Evolutionary conservation across 2,888 invertebrate species (phyloP).

Genomic region (Busseola fusca): DNA sequence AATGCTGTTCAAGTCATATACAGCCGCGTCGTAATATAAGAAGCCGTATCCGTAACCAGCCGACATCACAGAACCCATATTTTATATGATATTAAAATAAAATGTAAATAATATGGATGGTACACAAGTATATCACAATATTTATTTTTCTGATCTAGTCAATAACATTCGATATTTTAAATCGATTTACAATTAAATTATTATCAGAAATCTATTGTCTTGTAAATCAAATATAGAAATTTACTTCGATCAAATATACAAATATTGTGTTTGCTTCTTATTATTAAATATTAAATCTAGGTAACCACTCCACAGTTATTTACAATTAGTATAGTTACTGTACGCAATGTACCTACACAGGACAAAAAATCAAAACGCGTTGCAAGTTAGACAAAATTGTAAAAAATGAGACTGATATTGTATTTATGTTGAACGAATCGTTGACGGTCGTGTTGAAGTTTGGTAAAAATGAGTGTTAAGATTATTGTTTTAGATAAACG

Average conservation of each 20-base stretch:
- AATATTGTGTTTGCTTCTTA: constrained; percentile 64
- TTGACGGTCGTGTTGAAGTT: constrained; percentile 65
- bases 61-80: constrained; percentile 47
- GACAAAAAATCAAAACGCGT: constrained; percentile 55
- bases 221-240: constrained; percentile 50
- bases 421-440: constrained; percentile 75
- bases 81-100: constrained; percentile 49
- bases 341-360: constrained; percentile 41
- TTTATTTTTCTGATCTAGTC: constrained; percentile 74
- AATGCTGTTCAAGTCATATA: constrained; percentile 26
- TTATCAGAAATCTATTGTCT: constrained; percentile 53
- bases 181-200: constrained; percentile 56
- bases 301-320: constrained; percentile 58
- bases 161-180: constrained; percentile 65
- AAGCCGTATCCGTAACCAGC: constrained; percentile 18
- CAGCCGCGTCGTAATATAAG: constrained; percentile 24
- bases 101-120: constrained; percentile 63
- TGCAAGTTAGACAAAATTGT: constrained; percentile 70
- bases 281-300: constrained; percentile 67
- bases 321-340: constrained; percentile 30
- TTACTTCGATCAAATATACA: constrained; percentile 50
- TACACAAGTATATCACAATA: constrained; percentile 62
- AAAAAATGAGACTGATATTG: constrained; percentile 83
- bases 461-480: constrained; percentile 61
- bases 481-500: constrained; percentile 52